Evolutionary conservation across 2,888 invertebrate genomes (phyloP).

Genomic region (Eurytoma adleriae): DNA sequence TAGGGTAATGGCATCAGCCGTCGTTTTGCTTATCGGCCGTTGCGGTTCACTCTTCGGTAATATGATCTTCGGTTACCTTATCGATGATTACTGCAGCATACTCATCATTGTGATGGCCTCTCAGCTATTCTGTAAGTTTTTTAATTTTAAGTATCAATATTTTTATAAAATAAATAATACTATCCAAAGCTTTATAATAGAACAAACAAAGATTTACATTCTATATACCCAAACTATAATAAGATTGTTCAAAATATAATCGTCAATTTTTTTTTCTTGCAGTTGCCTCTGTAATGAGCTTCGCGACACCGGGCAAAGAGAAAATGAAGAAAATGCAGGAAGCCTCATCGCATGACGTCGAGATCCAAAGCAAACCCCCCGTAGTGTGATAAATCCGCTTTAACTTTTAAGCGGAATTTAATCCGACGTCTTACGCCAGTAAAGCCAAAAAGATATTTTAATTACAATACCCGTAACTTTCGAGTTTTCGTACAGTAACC

Average conservation of each 20-base stretch:
- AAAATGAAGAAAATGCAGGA: conserved; percentile 50
- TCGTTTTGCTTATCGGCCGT: conserved; percentile 82
- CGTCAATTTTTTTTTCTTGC: background rate
- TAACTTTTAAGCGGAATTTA: no score
- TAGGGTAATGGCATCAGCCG: conserved; percentile 53
- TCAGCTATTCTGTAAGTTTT: conserved; percentile 85
- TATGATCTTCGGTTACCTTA: conserved; percentile 86
- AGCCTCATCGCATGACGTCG: background rate
- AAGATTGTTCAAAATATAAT: no score
- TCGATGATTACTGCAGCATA: conserved; percentile 86
- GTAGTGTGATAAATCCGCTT: conserved; percentile 4
- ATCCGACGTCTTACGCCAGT: no score
- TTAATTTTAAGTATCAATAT: no score
- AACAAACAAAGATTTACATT: no score
- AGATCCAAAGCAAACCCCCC: conserved; percentile 25
- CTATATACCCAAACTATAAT: no score
- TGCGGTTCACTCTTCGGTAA: conserved; percentile 86
- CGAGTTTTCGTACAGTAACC: no score
- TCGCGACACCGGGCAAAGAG: conserved; percentile 42
- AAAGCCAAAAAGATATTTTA: no score
- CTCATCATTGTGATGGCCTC: conserved; percentile 81
- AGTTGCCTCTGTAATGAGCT: conserved; percentile 47
- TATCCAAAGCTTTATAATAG: no score
- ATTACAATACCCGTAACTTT: no score
- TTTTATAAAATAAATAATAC: no score